Percentiles rank a stretch among this genome's conserved stretches.
Conservation (phyloP, 2,113 vertebrate species). For the Mobula birostris region DNA sequence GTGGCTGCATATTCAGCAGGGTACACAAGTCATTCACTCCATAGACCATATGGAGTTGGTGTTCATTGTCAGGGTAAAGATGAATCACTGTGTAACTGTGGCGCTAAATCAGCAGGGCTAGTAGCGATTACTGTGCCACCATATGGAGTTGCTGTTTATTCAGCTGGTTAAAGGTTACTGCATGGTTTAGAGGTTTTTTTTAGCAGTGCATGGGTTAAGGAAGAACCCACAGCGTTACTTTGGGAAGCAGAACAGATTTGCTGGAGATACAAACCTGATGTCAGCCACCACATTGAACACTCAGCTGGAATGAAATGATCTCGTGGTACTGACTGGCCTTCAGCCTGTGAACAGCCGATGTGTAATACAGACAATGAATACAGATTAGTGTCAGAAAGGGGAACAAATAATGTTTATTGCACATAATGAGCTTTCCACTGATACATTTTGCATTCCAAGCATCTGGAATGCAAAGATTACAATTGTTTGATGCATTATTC, state of each 20-base stretch:
- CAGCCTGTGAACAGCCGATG: background rate
- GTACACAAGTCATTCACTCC: background rate
- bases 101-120: background rate
- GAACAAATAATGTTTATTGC: background rate
- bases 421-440: conserved; percentile 10
- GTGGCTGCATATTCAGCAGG: background rate
- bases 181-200: background rate
- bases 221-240: background rate
- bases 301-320: conserved; percentile 1
- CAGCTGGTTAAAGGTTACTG: conserved; percentile 24
- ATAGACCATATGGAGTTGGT: background rate
- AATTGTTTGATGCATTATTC: conserved; percentile 21
- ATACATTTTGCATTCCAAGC: background rate
- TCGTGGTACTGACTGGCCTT: background rate
- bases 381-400: background rate
- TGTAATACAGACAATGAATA: background rate
- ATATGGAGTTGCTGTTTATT: background rate
- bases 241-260: background rate
- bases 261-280: background rate
- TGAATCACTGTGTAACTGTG: background rate
- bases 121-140: background rate
- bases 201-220: background rate
- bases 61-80: background rate
- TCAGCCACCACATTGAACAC: background rate
- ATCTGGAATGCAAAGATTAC: conserved; percentile 20